phyloP scores from a whole-genome alignment of 2,113 vertebrate genomes.

The Cavia porcellus region DNA sequence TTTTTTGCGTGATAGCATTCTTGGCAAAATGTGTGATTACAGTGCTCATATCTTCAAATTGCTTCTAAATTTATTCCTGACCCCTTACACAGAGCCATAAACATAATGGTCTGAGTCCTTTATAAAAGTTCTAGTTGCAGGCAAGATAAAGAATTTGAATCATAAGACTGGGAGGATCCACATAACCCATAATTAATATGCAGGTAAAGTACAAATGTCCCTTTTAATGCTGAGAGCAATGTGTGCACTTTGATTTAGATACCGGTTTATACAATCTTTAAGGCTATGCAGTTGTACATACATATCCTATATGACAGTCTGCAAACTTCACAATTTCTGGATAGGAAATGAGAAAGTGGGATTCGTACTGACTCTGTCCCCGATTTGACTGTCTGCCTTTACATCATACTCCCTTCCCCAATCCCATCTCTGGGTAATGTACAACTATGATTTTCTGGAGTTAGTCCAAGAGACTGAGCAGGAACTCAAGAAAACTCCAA shows the following conservation, averaged over 20 bases:
- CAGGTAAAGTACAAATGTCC: background rate
- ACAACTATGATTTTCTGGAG: background rate
- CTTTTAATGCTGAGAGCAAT: background rate
- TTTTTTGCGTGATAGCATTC: background rate
- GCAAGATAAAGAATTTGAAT: conserved; percentile 18
- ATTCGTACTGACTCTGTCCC: background rate
- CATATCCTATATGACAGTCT: accelerated
- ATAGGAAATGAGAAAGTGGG: background rate
- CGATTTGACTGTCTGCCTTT: background rate
- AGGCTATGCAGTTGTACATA: background rate
- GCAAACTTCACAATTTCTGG: background rate
- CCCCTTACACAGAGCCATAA: background rate
- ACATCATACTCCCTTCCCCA: too few relatives aligned
- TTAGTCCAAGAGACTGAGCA: background rate
- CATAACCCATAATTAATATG: background rate
- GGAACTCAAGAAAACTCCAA: background rate
- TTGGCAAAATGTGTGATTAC: background rate
- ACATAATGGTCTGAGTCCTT: background rate
- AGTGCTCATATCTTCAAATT: conserved; percentile 33
- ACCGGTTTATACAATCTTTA: background rate
- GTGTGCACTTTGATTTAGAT: background rate
- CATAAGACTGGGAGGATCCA: background rate
- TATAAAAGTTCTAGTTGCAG: background rate
- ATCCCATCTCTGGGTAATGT: accelerated
- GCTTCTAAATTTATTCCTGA: conserved; percentile 47